Base-by-base conservation (phyloP, 2,113 vertebrate species). In the Chunga burmeisteri region DNA sequence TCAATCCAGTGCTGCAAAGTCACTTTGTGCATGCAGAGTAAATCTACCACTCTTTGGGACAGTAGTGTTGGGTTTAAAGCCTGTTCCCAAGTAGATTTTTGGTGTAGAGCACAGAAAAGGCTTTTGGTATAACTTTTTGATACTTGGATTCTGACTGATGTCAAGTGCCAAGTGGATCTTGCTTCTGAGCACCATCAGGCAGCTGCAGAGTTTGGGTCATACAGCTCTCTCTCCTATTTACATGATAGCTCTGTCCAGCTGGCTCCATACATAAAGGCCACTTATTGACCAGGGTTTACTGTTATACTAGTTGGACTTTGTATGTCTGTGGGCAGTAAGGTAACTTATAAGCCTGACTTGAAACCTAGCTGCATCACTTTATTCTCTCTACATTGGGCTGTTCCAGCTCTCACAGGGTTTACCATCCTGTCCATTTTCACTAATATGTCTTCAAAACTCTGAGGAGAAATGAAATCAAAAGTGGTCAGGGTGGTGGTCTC, bases 231-330 rank as follows among this genome's bases (percentile, higher is more conserved):
- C 25, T 62, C 7, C 20, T 89, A 3, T 40, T 13, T 86, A 2
- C 5, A 4, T 0, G 0, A 20, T 17, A 12, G 10, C 23, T 79
- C 63, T 78, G 7, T 67, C 38, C 38, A 47, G 32, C 25, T 65
- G 75, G 36, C n/a, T 83, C 53, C n/a, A 8, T 34, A 22, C 16
- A 25, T 34, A 38, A 50, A 26, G 16, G 7, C 4, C n/a, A 11
- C 30, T 77, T 49, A 26, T 2, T 52, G 42, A 25, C 26, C 47
- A 50, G 25, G 8, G 10, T 53, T 72, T 5, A 18, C 27, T 40
- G 30, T 44, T 40, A 8, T 8, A 25, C 30, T 50, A 42, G 44
- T 13, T 85, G 49, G 88, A 38, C 13, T 36, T 55, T 20, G 21
- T 53, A 0, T 59, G 7, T 59, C 40, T 58, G 34, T 42, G 58